A percentile compares a stretch with the other conserved stretches of the same genome.
Evolutionary conservation across 2,888 invertebrate species (phyloP).

Genomic region (Antitype chi): DNA sequence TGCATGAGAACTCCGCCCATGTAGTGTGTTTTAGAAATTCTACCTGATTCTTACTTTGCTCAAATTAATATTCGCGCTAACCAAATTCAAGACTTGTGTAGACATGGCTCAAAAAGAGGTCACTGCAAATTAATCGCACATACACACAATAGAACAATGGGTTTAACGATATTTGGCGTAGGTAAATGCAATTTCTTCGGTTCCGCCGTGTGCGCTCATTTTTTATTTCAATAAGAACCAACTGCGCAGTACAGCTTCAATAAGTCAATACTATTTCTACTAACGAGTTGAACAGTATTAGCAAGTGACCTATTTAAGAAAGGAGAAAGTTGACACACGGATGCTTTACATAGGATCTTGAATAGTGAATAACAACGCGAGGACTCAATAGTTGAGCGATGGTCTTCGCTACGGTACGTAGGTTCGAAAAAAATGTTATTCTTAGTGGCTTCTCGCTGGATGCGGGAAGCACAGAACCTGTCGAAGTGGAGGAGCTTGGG

Average conservation of each 20-base stretch:
- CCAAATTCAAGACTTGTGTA: conserved; percentile 23
- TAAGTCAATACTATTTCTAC: conserved; percentile 1
- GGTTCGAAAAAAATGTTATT: conserved; percentile 2
- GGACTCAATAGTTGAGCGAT: neutral
- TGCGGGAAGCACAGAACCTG: too few relatives aligned
- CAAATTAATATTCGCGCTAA: conserved; percentile 21
- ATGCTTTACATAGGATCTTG: conserved; percentile 13
- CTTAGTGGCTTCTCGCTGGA: neutral
- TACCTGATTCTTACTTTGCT: conserved; percentile 2
- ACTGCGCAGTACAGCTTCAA: conserved; percentile 23
- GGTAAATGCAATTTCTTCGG: conserved; percentile 38
- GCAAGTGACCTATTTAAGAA: conserved; percentile 8
- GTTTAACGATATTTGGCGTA: conserved; percentile 41
- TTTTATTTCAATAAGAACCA: conserved; percentile 20
- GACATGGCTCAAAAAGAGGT: conserved; percentile 41
- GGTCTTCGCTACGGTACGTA: neutral
- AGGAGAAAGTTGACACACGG: conserved; percentile 21
- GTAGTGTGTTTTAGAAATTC: conserved; percentile 4
- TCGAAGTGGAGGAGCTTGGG: too few relatives aligned
- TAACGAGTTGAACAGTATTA: conserved; percentile 6
- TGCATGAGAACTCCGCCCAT: conserved; percentile 27
- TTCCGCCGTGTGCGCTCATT: conserved; percentile 49
- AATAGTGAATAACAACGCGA: neutral
- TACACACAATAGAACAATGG: conserved; percentile 46
- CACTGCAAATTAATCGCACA: conserved; percentile 35